These are phyloP conservation scores for Agrochola circellaris DNA, from an alignment of 2,888 invertebrate species.

Conservation along the genomic window DNA sequence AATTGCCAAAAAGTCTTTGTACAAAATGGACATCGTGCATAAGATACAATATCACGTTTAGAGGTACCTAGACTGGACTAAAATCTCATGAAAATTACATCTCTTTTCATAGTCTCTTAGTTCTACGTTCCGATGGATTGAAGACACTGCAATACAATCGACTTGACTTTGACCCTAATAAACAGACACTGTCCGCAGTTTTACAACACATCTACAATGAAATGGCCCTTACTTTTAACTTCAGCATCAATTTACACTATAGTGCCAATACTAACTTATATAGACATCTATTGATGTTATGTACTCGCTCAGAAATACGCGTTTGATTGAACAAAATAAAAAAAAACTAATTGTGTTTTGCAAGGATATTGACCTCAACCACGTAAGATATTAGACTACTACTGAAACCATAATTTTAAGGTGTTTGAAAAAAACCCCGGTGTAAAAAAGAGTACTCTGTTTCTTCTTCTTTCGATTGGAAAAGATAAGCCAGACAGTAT, in stretches of 20 bases:
- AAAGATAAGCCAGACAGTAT: background rate
- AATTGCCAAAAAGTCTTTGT: background rate
- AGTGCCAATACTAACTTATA: slow-evolving; percentile 26
- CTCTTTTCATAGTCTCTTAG: background rate
- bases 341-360: background rate
- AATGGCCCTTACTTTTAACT: slow-evolving; percentile 38
- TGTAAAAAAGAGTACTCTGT: background rate
- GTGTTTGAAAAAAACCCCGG: background rate
- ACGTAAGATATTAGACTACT: background rate
- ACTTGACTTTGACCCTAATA: slow-evolving; percentile 44
- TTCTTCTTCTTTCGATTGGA: background rate
- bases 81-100: background rate
- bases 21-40: background rate
- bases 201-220: slow-evolving; percentile 44
- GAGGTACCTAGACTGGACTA: background rate
- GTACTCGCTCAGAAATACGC: background rate
- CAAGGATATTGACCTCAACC: background rate
- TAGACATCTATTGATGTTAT: slow-evolving; percentile 3
- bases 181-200: slow-evolving; percentile 30
- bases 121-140: background rate
- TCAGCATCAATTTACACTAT: slow-evolving; percentile 41
- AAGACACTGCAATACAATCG: slow-evolving; percentile 9
- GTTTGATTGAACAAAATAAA: too few relatives aligned
- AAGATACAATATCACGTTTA: background rate
- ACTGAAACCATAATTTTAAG: background rate